phyloP scores from a whole-genome alignment of 2,113 vertebrate species.

The Saccopteryx bilineata region DNA sequence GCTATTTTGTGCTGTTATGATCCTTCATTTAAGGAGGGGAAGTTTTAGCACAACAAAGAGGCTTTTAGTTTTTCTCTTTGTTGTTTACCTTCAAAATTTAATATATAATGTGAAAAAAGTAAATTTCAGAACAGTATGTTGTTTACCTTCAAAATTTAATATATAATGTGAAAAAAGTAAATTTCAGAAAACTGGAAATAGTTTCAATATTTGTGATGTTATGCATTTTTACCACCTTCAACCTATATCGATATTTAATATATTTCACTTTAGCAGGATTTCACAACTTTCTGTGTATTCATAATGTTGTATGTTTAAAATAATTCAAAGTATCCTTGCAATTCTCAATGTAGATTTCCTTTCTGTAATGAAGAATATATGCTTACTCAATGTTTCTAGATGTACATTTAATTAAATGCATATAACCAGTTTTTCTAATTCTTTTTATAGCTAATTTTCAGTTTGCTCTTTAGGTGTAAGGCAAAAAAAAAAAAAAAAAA shows the following conservation, averaged over 20 bases:
- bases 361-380: neutral
- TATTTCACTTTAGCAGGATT: neutral
- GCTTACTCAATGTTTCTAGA: neutral
- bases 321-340: neutral
- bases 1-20: neutral
- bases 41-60: neutral
- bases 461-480: neutral
- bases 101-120: neutral
- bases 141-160: slow-evolving; percentile 15
- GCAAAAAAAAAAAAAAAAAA: neutral
- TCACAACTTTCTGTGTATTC: neutral
- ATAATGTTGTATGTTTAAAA: neutral
- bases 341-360: neutral
- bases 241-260: neutral
- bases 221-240: neutral
- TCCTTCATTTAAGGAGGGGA: neutral
- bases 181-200: neutral
- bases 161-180: neutral
- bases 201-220: neutral
- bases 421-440: neutral
- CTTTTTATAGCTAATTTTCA: neutral
- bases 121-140: neutral
- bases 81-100: slow-evolving; percentile 25
- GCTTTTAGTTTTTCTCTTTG: neutral
- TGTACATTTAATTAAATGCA: neutral